phyloP scores from a whole-genome alignment of 2,797 vertebrate genomes.

The Eutrigla gurnardus region DNA sequence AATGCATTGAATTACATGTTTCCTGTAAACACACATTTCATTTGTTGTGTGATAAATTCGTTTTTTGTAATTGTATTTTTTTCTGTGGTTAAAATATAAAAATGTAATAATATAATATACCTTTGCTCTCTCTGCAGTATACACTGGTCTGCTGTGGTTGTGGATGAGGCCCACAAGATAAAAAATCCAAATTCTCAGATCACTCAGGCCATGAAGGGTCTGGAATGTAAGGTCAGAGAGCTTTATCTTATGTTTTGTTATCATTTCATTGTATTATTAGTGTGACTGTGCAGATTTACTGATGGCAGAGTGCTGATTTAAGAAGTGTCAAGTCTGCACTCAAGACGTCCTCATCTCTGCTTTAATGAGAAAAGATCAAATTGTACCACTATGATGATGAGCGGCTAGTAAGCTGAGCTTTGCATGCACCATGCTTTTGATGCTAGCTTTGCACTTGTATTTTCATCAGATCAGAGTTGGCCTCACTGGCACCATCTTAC shows the following conservation, averaged over 20 bases:
- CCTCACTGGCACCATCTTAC: slow-evolving; percentile 96
- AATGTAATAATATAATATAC: neutral
- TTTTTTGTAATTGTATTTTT: neutral
- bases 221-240: slow-evolving; percentile 88
- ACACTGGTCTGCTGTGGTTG: slow-evolving; percentile 93
- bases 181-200: slow-evolving; percentile 95
- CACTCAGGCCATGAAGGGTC: slow-evolving; percentile 92
- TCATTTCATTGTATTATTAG: neutral
- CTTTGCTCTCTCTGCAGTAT: slow-evolving; percentile 78
- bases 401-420: neutral
- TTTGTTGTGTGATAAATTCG: neutral
- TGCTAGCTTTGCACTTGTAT: neutral
- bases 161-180: slow-evolving; percentile 96
- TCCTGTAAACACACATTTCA: neutral
- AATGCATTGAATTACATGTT: no score
- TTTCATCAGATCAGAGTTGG: slow-evolving; percentile 87
- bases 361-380: neutral
- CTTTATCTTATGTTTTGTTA: slow-evolving; percentile 27
- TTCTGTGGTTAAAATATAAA: neutral
- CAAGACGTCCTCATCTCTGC: neutral
- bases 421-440: neutral
- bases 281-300: neutral
- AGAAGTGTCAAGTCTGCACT: neutral
- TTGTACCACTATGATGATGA: neutral
- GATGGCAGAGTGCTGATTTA: neutral